Base-by-base conservation (phyloP, 2,113 vertebrate genomes). In the Osmerus mordax region DNA sequence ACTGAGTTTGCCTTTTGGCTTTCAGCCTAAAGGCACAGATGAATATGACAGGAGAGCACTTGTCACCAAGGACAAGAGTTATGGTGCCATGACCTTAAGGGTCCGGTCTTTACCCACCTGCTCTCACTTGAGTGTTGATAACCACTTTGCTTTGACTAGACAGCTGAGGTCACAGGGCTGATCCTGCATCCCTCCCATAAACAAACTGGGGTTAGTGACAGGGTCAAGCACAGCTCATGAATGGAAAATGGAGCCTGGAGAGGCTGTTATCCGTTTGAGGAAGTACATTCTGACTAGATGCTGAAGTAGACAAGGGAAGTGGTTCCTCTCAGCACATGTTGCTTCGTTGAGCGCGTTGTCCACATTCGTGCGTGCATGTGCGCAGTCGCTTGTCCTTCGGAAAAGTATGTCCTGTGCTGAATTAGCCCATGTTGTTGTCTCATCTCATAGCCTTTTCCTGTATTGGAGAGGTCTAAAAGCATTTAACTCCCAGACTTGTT, bases 371-470 rank as follows among this genome's bases (percentile, higher is more conserved):
- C 32, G 32, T 36, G 32, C 32, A 36, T 28, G 25, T 7, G 32
- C 7, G 0, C 32, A 36, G 7, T 36, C 32, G 7, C 32, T 7
- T 36, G 32, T 36, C 32, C 32, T 36, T 36, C 32, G 6, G 32
- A 36, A 36, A 36, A 36, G 4, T 29, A 15, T 13, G 47, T 52
- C 41, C 41, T 52, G 28, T 54, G 18, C 21, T 18, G 14, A 62
- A 67, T 66, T 59, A 28, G 13, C 53, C 47, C 2, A 47, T 25
- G 65, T 21, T 52, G 16, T 56, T 29, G 56, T 60, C 52, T 75
- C 53, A 52, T 41, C 5, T 55, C 53, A 53, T 60, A 52, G 71
- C 56, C 73, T 75, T 41, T 41, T 25, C 25, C 8, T 25, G 47
- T 23, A 16, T 19, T 56, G 70, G 19, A 56, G 1, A 47, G 62